Base-by-base conservation (phyloP, 2,888 invertebrate genomes). In the Pheosia gnoma region DNA sequence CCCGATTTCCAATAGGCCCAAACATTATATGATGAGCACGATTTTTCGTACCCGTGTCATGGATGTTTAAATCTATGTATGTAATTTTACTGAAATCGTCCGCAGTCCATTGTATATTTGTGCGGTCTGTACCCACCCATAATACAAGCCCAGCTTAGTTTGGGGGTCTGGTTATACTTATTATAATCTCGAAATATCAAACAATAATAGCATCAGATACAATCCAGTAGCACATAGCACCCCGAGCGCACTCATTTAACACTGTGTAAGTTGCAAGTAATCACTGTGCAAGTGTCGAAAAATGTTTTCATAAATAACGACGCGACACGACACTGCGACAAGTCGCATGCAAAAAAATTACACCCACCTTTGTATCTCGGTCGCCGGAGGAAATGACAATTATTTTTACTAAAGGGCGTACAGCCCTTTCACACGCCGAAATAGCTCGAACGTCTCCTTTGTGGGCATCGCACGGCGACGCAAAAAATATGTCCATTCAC, bases 321-420 rank as follows among this genome's bases (percentile, higher is more conserved):
- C 63, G 63, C 62, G 68, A 63, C 68, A 64, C 58, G 51, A 61
- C 59, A 45, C 41, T 45, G 61, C 59, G 65, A 70, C 63, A 71
- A 68, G 67, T 70, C 65, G 59, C 57, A 64, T 61, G 66, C 61
- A 65, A 65, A 67, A 65, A 67, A 75, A 74, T 74, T 70, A 78
- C 72, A 74, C 66, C 70, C 68, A 76, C 74, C 78, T 80, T 80
- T 81, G 80, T 80, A 78, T 83, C 78, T 74, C 80, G 63, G 71
- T 82, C 82, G 89, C 93, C 92, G 90, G 94, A 94, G 94, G 94
- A 94, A 93, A 93, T 93, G 92, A 94, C 92, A 91, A 94, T 94
- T 94, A 94, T 92, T 90, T 90, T 87, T 89, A 88, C 86, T 85
- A 86, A 85, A 83, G 85, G 85, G 84, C 82, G 83, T 86, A 85